A percentile compares a stretch with the other conserved stretches of the same genome.
Evolutionary conservation across 2,888 invertebrate genomes (phyloP).

Genomic region (Odontomyia ornata): DNA sequence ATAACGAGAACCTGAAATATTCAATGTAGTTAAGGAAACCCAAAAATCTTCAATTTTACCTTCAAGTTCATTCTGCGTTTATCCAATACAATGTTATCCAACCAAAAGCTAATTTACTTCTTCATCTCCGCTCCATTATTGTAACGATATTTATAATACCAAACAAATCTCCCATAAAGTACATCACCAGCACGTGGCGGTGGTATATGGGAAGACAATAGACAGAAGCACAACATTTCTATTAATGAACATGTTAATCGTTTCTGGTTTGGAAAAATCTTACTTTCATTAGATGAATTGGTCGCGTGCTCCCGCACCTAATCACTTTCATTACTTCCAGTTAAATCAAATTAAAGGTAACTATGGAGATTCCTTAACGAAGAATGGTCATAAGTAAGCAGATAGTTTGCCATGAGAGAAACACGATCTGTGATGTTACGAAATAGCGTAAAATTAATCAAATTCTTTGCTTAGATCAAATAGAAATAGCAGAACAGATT

Average conservation of each 20-base stretch:
- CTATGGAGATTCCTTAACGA: neutral
- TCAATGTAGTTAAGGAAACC: neutral
- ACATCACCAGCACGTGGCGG: neutral
- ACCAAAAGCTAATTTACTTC: slow-evolving; percentile 14
- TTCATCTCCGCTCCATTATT: neutral
- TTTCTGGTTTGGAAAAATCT: slow-evolving; percentile 1
- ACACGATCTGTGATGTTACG: too few species aligned
- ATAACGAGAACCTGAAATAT: neutral
- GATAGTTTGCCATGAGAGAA: too few species aligned
- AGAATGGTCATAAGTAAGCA: too few species aligned
- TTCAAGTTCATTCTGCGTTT: slow-evolving; percentile 21
- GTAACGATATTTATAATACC: slow-evolving; percentile 33
- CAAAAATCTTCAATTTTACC: slow-evolving; percentile 15
- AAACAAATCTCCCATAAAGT: slow-evolving; percentile 1
- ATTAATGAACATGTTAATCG: neutral
- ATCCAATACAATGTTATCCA: slow-evolving; percentile 15
- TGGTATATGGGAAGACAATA: neutral
- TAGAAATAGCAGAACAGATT: too few species aligned
- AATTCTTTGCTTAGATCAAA: too few species aligned
- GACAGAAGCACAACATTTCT: neutral
- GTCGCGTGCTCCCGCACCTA: slow-evolving; percentile 3
- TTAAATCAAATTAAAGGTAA: neutral
- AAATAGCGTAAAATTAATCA: too few species aligned
- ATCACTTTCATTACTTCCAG: slow-evolving; percentile 21
- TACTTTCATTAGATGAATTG: slow-evolving; percentile 27